Base-by-base conservation (phyloP, 1,140 invertebrate species). In the Macrocentrus cingulum region DNA sequence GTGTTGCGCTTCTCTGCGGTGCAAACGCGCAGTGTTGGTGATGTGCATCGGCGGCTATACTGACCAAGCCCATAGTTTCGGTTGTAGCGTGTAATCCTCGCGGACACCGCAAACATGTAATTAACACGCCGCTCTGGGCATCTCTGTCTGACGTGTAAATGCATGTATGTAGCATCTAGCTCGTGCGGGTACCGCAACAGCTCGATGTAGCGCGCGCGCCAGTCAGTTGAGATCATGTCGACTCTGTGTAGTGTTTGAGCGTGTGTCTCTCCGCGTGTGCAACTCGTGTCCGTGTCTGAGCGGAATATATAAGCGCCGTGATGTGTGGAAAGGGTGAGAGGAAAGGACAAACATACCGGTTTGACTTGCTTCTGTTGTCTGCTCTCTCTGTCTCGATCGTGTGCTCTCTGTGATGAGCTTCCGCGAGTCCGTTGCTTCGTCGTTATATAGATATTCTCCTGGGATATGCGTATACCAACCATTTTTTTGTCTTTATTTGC, bases 21-120 rank as follows among this genome's bases (percentile, higher is more conserved):
- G 25, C 9, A 29, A 9, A 29, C 11, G 42, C 9, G 29, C 18
- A 6, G 29, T 37, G 29, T 22, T 25, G 16, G 48, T 49, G 32
- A 20, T 15, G 20, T 39, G 7, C 51, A 55, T 49, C 56, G 46
- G 39, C 46, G 48, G 57, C 58, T 62, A 62, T 66, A 64, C 56
- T 58, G 56, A 53, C 36, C 64, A 55, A 72, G 69, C 73, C 73
- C 70, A 74, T 77, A 76, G 76, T 78, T 79, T 80, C 69, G 76
- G 74, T 72, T 77, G 70, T 75, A 75, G 70, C 70, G 74, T 75
- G 75, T 80, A 77, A 80, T 80, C 75, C 76, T 75, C 67, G 70
- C 68, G 75, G 75, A 77, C 72, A 74, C 76, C 76, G 71, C 74
- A 79, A 79, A 80, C 76, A 79, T 75, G 76, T 80, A 80, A 80